Base-by-base conservation (phyloP, 2,113 vertebrate genomes). In the Megaptera novaeangliae region DNA sequence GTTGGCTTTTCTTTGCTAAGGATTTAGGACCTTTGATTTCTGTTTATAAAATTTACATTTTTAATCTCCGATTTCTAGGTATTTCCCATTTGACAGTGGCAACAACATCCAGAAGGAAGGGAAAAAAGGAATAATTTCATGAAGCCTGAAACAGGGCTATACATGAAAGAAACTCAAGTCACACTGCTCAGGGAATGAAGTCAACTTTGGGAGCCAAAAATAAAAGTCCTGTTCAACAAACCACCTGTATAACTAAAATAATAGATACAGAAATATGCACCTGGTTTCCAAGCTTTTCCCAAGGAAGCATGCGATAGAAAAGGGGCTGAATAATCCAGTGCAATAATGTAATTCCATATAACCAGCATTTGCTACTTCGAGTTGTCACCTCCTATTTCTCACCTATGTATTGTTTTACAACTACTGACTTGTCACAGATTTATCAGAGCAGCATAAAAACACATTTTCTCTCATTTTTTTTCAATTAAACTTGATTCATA, bases 21-120 rank as follows among this genome's bases (percentile, higher is more conserved):
- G 98, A 99, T 99, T 99, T 99, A 99, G 97, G 98, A 98, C 98
- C 98, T 99, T 98, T 99, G 99, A 98, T 99, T 99, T 98, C 98
- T 98, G 98, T 99, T 99, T 99, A 98, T 98, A 98, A 99, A 99
- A 99, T 98, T 98, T 99, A 99, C 98, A 99, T 99, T 98, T 99
- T 99, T 99, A 99, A 99, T 99, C 98, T 99, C 98, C 93, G 91
- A 94, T 98, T 98, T 98, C 98, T 97, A 75, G 97, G 97, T 98
- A 89, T 98, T 98, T 98, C 98, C 98, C 94, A 96, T 98, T 98
- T 86, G 49, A 98, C 64, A 97, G 96, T 95, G 97, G 97, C 97
- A 97, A 98, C 98, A 98, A 97, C 98, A 97, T 75, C 97, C 94
- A 97, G 97, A 97, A 97, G 82, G 91, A 80, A 94, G 63, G 31